Base-by-base conservation (phyloP, 2,113 vertebrate genomes). In the Tor tambroides region DNA sequence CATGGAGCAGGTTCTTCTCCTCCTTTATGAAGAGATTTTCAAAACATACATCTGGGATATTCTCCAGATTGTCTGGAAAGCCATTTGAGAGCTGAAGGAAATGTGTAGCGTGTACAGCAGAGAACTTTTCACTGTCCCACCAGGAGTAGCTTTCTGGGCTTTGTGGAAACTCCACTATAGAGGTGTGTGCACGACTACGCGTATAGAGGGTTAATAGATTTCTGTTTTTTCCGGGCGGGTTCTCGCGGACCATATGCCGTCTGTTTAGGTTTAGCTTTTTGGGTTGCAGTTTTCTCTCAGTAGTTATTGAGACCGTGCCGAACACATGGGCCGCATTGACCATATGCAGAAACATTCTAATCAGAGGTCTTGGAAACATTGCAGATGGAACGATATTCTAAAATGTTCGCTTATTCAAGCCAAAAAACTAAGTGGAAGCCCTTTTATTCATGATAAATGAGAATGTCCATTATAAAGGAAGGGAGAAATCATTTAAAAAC, bases 51-150 rank as follows among this genome's bases (percentile, higher is more conserved):
- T 9, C 89, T 92, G 89, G 88, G 88, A 92, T 56, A 51, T 63
- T 17, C 54, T 90, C 92, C 90, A 92, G 72, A 86, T 79, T 72
- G 90, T 90, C 91, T 93, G 90, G 88, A 92, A 91, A 92, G 87
- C 87, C 63, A 56, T 90, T 91, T 89, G 83, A 71, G 89, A 87
- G 84, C 14, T 41, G 12, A 7, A 28, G 41, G 80, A 89, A 93
- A 90, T 89, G 74, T 75, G 71, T 88, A 89, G 85, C 86, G 87
- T 85, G 76, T 91, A 59, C 26, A 77, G 75, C 43, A 65, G 49
- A 87, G 32, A 83, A 83, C 63, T 76, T 90, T 91, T 88, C 26
- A 74, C 74, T 87, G 74, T 84, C 75, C 90, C 87, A 67, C 86
- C 35, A 90, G 89, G 83, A 90, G 84, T 87, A 79, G 32, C 49